Evolutionary conservation across 2,797 vertebrate species (phyloP), one percentile per base, ranked within the genome.

Genomic region (Agapornis canus): DNA sequence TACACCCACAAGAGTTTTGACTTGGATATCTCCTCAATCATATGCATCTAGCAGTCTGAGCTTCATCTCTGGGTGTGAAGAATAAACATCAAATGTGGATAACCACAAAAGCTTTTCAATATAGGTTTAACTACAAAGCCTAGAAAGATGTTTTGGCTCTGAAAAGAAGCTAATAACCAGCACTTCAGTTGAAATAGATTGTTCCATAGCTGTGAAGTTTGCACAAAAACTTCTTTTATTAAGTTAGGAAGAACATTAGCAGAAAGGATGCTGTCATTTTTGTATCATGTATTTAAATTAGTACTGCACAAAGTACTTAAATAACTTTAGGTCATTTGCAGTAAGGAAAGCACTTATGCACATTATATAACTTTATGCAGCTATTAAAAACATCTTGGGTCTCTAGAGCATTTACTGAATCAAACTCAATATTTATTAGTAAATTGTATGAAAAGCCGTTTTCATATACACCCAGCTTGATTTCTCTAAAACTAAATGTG

Each of bases 381-480:
- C 43, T 88, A 60, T 72, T 94, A 84, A 91, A 92, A 85, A 27
- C 15, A 51, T 75, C 29, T 79, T 22, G 1, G 12, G 26, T 79
- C 63, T 82, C 82, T 66, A 56, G 76, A 92, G 73, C 25, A 48
- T 93, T 86, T 88, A 70, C 63, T 91, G 87, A 83, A 73, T 48
- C 57, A 61, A 90, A 91, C 19, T 90, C 59, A 20, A 19, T 91
- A 56, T 91, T 81, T 92, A 51, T 70, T 79, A 86, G 63, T 82
- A 94, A 90, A 94, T 57, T 56, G 21, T 86, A 82, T 42, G 7
- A 88, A 94, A 92, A 94, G 27, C 49, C 70, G 48, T 60, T 89
- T 91, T 70, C 25, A 40, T 57, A 72, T 69, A 35, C 17, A 66
- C 45, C 22, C 49, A 82, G 66, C 63, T 77, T 83, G 65, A 78